phyloP scores from a whole-genome alignment of 2,888 invertebrate species.

The Crossocerus cetratus region DNA sequence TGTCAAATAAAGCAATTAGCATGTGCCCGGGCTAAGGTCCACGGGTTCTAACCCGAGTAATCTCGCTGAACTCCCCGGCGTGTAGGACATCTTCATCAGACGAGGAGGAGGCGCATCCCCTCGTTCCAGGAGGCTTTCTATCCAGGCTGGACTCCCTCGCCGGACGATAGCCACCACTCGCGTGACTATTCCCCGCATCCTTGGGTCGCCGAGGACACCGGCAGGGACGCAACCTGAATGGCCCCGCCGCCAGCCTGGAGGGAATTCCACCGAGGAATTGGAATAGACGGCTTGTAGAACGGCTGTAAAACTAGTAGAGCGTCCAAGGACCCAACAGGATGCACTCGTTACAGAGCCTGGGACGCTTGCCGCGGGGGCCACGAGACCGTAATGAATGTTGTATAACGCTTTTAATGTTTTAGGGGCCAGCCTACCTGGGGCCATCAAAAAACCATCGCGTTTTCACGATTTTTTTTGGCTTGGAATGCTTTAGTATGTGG shows the following conservation, averaged over 20 bases:
- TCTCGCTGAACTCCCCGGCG: slow-evolving; percentile 75
- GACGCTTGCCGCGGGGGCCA: slow-evolving; percentile 75
- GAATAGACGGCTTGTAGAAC: slow-evolving; percentile 10
- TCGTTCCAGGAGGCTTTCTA: slow-evolving; percentile 53
- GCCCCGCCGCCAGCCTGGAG: too few species aligned
- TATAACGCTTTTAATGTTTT: slow-evolving; percentile 77
- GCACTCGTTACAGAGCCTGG: slow-evolving; percentile 57
- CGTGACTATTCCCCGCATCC: slow-evolving; percentile 57
- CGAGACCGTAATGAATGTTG: slow-evolving; percentile 76
- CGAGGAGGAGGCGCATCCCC: slow-evolving; percentile 56
- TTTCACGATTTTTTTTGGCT: too few species aligned
- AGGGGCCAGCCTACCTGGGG: too few species aligned
- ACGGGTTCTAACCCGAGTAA: slow-evolving; percentile 71
- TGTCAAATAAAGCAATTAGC: slow-evolving; percentile 78
- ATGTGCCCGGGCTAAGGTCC: slow-evolving; percentile 74
- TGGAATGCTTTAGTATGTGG: too few species aligned
- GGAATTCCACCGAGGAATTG: slow-evolving; percentile 21
- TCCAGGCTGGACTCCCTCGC: slow-evolving; percentile 40
- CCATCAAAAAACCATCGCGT: too few species aligned
- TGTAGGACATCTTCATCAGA: slow-evolving; percentile 77
- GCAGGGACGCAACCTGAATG: too few species aligned
- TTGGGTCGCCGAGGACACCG: too few species aligned
- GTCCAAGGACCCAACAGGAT: too few species aligned
- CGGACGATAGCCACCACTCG: slow-evolving; percentile 55
- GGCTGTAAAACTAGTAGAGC: too few species aligned